Conservation (phyloP, 1,140 invertebrate genomes). For the Heterodera carotae region DNA sequence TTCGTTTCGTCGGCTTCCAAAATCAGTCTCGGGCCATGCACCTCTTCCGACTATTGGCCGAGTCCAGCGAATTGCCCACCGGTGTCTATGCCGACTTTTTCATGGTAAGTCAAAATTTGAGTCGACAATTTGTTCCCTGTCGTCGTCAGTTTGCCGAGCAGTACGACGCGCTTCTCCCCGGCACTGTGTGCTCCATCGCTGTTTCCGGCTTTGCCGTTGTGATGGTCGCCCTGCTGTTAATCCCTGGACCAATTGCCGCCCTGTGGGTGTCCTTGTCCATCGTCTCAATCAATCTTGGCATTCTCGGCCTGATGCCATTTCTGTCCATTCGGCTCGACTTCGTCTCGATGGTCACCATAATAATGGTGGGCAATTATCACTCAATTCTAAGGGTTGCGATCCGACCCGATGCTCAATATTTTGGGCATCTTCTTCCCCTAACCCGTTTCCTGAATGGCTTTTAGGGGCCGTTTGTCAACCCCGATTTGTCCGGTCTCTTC, state of each 20-base stretch:
- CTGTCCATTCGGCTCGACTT: constrained; percentile 93
- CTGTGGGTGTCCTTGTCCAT: constrained; percentile 93
- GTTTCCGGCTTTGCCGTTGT: constrained; percentile 90
- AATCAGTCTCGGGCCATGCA: constrained; percentile 63
- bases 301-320: constrained; percentile 92
- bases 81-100: constrained; percentile 93
- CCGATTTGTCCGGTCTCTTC: too few species aligned
- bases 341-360: constrained; percentile 96
- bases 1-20: constrained; percentile 57
- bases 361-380: constrained; percentile 23
- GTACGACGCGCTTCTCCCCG: constrained; percentile 62
- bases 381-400: not conserved
- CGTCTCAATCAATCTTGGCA: constrained; percentile 87
- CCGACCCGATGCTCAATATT: too few species aligned
- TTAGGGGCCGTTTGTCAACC: too few species aligned
- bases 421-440: too few species aligned
- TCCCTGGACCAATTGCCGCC: constrained; percentile 86
- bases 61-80: constrained; percentile 81
- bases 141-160: constrained; percentile 62
- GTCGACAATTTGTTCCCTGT: constrained; percentile 19
- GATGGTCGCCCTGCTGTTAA: constrained; percentile 89
- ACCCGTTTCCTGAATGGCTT: too few species aligned
- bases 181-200: constrained; percentile 85
- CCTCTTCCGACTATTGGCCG: constrained; percentile 69
- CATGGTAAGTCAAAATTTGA: constrained; percentile 17